Percentiles rank a stretch among this genome's conserved stretches.
These are phyloP conservation scores for Eueremaeus valkanovi DNA, from an alignment of 2,888 invertebrate genomes.

Conservation along the genomic window DNA sequence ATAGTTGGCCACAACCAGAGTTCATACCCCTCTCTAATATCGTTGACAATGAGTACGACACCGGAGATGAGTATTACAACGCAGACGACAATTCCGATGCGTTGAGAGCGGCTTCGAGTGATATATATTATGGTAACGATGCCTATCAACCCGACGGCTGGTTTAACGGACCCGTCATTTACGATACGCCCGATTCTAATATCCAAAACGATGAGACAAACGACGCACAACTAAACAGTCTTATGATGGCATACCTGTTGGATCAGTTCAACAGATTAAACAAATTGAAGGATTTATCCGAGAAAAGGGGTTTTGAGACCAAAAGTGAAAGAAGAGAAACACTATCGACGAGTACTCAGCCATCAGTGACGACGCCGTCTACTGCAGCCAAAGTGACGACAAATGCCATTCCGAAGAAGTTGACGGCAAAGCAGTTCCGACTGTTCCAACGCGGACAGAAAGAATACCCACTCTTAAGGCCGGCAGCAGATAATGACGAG, in stretches of 20 bases:
- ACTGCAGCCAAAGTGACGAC: not conserved
- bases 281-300: not conserved
- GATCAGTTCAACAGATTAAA: conserved; percentile 21
- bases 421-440: conserved; percentile 13
- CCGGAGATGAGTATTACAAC: conserved; percentile 21
- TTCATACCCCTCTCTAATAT: not conserved
- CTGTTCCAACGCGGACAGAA: conserved; percentile 22
- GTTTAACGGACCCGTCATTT: conserved; percentile 22
- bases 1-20: conserved; percentile 9
- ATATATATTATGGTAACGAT: conserved; percentile 20
- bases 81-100: not conserved
- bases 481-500: not conserved
- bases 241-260: conserved; percentile 19
- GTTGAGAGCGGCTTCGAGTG: not conserved
- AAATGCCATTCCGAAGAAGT: conserved; percentile 6
- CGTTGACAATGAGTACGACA: not conserved
- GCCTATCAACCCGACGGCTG: conserved; percentile 24
- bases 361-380: not conserved
- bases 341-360: not conserved
- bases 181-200: not conserved
- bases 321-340: not conserved
- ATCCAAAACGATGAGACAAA: not conserved
- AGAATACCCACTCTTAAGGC: conserved; percentile 12
- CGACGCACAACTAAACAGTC: not conserved
- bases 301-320: not conserved